Conservation (phyloP, 1,140 invertebrate species). For the Zophobas morio region DNA sequence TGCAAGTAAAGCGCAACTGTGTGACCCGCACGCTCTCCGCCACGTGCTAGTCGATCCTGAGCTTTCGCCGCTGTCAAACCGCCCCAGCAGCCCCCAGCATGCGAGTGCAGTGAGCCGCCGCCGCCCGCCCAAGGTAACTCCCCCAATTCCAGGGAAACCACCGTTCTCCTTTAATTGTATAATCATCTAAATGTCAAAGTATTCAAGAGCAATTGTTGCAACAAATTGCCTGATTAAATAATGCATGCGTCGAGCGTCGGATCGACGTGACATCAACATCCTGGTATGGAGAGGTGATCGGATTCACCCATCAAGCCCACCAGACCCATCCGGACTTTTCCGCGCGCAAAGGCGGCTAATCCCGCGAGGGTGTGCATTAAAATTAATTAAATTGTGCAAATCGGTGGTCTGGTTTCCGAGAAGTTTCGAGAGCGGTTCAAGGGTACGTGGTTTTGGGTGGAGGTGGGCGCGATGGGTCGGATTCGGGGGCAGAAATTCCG, state of each 20-base stretch:
- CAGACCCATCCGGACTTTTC: neutral
- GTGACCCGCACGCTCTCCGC: neutral
- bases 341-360: slow-evolving; percentile 1
- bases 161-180: slow-evolving; percentile 21
- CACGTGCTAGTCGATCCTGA: slow-evolving; percentile 38
- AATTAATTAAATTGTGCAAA: slow-evolving; percentile 43
- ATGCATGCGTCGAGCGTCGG: neutral
- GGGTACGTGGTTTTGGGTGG: too few species aligned
- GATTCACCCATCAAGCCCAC: neutral
- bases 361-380: slow-evolving; percentile 45
- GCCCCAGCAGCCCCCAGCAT: neutral
- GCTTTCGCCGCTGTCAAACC: slow-evolving; percentile 4
- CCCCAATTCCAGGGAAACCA: slow-evolving; percentile 9
- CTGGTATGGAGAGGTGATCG: slow-evolving; percentile 35
- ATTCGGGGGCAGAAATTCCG: too few species aligned
- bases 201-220: slow-evolving; percentile 40
- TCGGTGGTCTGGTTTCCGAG: slow-evolving; percentile 13
- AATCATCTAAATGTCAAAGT: slow-evolving; percentile 22
- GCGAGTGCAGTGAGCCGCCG: slow-evolving; percentile 12
- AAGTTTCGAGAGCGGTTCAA: slow-evolving; percentile 11
- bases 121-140: slow-evolving; percentile 20
- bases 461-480: too few species aligned
- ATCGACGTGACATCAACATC: slow-evolving; percentile 47
- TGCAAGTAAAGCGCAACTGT: slow-evolving; percentile 39
- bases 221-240: slow-evolving; percentile 29